Conservation (phyloP, 1,140 invertebrate species). For the Stenopsyche tienmushanensis region DNA sequence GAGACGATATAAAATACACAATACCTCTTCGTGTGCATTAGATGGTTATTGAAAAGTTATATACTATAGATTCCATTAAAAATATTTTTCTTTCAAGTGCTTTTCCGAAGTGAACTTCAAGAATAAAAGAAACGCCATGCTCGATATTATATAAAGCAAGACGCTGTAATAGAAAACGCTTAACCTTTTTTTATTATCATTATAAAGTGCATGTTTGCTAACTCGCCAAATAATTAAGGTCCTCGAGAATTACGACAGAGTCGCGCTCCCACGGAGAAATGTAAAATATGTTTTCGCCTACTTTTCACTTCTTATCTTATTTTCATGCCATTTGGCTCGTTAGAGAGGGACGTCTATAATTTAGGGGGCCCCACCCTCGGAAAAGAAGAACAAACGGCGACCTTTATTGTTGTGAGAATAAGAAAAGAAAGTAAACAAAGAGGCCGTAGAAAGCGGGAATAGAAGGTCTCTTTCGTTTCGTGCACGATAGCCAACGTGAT, state of each 20-base stretch:
- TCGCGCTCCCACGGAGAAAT: background rate
- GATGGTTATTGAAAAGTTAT: too few relatives aligned
- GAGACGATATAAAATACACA: too few relatives aligned
- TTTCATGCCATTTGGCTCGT: slow-evolving; percentile 28
- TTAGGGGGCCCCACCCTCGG: slow-evolving; percentile 9
- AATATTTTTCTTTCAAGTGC: too few relatives aligned
- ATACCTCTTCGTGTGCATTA: too few relatives aligned
- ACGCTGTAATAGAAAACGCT: too few relatives aligned
- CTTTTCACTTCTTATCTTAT: slow-evolving; percentile 30
- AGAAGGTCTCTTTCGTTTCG: slow-evolving; percentile 32
- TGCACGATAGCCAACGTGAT: slow-evolving; percentile 26
- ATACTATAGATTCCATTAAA: too few relatives aligned
- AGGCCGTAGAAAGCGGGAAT: slow-evolving; percentile 22
- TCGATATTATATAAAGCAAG: too few relatives aligned
- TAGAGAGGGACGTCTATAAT: slow-evolving; percentile 26
- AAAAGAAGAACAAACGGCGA: slow-evolving; percentile 18
- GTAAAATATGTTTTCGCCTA: slow-evolving; percentile 20
- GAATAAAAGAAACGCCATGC: too few relatives aligned
- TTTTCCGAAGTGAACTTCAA: too few relatives aligned
- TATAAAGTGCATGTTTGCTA: background rate
- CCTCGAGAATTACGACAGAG: background rate
- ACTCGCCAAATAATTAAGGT: background rate
- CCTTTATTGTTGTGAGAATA: slow-evolving; percentile 34
- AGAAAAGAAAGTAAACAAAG: slow-evolving; percentile 31
- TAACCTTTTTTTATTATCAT: too few relatives aligned